A percentile compares a stretch with the other conserved stretches of the same genome.
phyloP scores from a whole-genome alignment of 1,140 invertebrate genomes.

The Agrilus planipennis region DNA sequence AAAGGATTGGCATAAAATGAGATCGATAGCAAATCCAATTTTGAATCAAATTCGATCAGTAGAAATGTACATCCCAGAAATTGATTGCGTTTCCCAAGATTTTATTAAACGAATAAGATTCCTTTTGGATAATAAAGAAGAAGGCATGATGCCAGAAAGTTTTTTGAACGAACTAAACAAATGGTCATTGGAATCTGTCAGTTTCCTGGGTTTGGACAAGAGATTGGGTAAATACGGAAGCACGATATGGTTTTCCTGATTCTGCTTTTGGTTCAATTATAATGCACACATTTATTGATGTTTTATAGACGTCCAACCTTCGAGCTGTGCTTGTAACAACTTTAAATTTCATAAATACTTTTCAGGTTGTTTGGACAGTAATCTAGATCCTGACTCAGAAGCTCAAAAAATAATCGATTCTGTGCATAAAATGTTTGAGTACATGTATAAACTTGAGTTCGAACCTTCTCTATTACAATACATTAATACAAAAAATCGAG shows the following conservation, averaged over 20 bases:
- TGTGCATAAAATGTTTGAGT: conserved; percentile 39
- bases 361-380: no score
- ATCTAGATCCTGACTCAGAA: conserved; percentile 11
- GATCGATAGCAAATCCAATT: no score
- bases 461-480: conserved; percentile 49
- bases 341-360: conserved; percentile 3
- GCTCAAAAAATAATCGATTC: conserved; percentile 9
- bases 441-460: conserved; percentile 46
- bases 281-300: conserved; percentile 19
- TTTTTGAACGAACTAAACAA: conserved; percentile 51
- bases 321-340: no score
- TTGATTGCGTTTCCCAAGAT: no score
- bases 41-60: no score
- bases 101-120: no score
- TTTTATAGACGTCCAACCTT: no score
- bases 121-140: conserved; percentile 36
- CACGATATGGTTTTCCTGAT: conserved; percentile 26
- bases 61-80: no score
- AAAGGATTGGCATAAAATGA: no score
- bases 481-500: conserved; percentile 39
- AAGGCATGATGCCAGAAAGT: conserved; percentile 37
- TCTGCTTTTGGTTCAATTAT: conserved; percentile 10
- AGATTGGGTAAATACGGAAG: conserved; percentile 39
- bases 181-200: conserved; percentile 58
- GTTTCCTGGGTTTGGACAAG: conserved; percentile 50